Conservation (phyloP, 92 coral and sea anemone species). For the Palythoa grandiflora region DNA sequence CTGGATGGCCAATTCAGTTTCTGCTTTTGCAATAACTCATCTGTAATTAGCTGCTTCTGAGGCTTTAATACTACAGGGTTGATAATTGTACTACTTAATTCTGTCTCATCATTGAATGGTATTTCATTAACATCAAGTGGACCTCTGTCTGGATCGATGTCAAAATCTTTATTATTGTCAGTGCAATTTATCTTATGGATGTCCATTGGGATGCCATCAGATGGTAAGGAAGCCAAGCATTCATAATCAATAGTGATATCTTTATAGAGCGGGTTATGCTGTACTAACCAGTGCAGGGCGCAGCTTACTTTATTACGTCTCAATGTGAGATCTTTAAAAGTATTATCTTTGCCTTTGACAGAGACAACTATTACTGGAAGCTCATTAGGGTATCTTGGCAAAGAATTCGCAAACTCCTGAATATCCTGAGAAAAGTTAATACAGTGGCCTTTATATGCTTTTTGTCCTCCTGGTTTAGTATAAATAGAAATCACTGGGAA, state of each 20-base stretch:
- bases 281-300: constrained; percentile 72
- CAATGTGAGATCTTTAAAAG: constrained; percentile 65
- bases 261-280: constrained; percentile 67
- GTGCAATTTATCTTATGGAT: constrained; percentile 12
- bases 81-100: too few species aligned
- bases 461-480: too few species aligned
- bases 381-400: constrained; percentile 33
- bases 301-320: constrained; percentile 42
- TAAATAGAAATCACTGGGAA: constrained; percentile 79
- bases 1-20: constrained; percentile 33
- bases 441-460: too few species aligned
- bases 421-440: too few species aligned
- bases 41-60: not conserved
- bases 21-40: constrained; percentile 14
- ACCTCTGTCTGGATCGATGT: too few species aligned
- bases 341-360: constrained; percentile 60
- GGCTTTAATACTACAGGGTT: too few species aligned
- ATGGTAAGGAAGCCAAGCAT: too few species aligned
- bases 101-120: too few species aligned
- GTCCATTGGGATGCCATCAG: constrained; percentile 23
- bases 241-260: constrained; percentile 50
- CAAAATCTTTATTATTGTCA: not conserved
- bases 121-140: too few species aligned
- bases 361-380: constrained; percentile 58
- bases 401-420: too few species aligned